Evolutionary conservation across 2,113 vertebrate genomes (phyloP).

Genomic region (Ardeotis arabs): DNA sequence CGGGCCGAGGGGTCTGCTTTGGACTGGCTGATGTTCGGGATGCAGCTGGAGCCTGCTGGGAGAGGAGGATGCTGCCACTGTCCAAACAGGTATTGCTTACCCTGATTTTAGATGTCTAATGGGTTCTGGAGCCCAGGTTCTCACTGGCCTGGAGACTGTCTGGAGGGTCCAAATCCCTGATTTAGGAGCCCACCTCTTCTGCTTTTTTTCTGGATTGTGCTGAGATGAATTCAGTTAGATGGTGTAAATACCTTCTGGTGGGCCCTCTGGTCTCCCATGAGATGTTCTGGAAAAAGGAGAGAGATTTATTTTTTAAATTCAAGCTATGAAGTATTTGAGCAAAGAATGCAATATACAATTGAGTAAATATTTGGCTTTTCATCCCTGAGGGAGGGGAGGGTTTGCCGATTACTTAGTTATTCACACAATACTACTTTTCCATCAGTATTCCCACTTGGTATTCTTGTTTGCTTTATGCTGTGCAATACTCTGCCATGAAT

Average conservation of each 20-base stretch:
- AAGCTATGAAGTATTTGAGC: constrained; percentile 8
- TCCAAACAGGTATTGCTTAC: not conserved
- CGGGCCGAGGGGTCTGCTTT: not conserved
- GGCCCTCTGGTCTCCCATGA: not conserved
- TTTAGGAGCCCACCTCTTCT: not conserved
- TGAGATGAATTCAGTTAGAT: not conserved
- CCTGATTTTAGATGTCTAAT: not conserved
- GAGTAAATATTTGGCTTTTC: constrained; percentile 57
- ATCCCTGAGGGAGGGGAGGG: constrained; percentile 18
- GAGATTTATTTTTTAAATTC: not conserved
- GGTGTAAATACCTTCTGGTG: not conserved
- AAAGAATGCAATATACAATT: constrained; percentile 45
- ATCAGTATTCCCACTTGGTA: constrained; percentile 32
- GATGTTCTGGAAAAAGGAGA: not conserved
- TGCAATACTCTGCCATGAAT: not conserved
- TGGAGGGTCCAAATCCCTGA: not conserved
- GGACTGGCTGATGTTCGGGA: not conserved
- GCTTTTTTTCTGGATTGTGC: not conserved
- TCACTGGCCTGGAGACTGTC: not conserved
- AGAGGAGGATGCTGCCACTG: not conserved
- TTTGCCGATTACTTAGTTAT: constrained; percentile 24
- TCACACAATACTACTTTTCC: not conserved
- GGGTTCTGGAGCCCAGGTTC: not conserved
- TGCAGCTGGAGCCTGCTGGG: not conserved
- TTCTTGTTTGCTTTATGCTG: constrained; percentile 20